A percentile compares a stretch with the other conserved stretches of the same genome.
Evolutionary conservation across 2,113 vertebrate species (phyloP).

Genomic region (Gymnobelideus leadbeateri): DNA sequence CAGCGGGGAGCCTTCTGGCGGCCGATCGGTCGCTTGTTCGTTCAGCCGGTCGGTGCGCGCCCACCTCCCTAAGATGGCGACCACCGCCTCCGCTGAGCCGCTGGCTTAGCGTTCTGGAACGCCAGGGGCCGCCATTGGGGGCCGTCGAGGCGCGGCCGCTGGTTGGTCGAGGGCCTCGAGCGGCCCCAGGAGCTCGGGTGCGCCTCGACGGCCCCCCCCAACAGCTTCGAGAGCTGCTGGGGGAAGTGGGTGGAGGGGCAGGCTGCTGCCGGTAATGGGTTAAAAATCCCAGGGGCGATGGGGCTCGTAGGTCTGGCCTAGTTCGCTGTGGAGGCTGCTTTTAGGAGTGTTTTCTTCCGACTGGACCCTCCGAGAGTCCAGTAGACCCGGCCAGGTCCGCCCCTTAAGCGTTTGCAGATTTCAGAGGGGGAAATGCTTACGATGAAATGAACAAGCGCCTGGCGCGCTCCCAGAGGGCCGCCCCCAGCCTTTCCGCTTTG

Average conservation of each 20-base stretch:
- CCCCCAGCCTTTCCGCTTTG: too few relatives aligned
- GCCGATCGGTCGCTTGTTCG: background rate
- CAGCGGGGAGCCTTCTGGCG: background rate
- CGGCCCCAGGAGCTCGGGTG: background rate
- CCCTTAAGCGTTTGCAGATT: too few relatives aligned
- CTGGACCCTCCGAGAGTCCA: too few relatives aligned
- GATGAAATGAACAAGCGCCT: background rate
- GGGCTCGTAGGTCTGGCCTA: background rate
- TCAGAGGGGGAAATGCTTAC: background rate
- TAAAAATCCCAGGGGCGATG: background rate
- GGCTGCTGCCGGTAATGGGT: background rate
- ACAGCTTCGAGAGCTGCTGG: too few relatives aligned
- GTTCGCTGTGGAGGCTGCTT: too few relatives aligned
- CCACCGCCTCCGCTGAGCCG: background rate
- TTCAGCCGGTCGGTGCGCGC: background rate
- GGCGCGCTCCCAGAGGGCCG: too few relatives aligned
- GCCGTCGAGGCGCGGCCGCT: background rate
- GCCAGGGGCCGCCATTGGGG: background rate
- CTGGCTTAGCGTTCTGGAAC: background rate
- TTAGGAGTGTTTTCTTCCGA: background rate
- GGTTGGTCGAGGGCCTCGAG: background rate
- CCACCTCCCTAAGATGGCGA: background rate
- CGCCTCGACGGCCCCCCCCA: background rate
- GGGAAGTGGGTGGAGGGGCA: background rate
- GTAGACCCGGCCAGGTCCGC: background rate